These are phyloP conservation scores for Ifrita kowaldi DNA, from an alignment of 2,113 vertebrate species.

Conservation along the genomic window DNA sequence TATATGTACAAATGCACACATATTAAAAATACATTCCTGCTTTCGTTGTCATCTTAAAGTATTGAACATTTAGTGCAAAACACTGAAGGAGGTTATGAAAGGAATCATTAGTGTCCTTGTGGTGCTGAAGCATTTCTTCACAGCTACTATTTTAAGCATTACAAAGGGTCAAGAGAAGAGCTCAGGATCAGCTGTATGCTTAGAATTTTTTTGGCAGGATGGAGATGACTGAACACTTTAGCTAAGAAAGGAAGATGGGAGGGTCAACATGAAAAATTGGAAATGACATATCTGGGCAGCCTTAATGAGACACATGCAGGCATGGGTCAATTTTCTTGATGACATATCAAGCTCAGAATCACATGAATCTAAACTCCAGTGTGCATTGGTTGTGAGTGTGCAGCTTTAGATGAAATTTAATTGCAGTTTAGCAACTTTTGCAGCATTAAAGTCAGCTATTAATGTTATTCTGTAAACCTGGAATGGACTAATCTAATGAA, in stretches of 20 bases:
- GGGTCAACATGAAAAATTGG: slow-evolving; percentile 34
- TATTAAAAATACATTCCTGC: neutral
- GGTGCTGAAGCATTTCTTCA: neutral
- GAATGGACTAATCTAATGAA: neutral
- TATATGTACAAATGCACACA: too few relatives aligned
- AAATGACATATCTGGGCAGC: slow-evolving; percentile 48
- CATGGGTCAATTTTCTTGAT: slow-evolving; percentile 26
- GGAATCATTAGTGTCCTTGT: neutral
- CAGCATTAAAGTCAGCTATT: neutral
- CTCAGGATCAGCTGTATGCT: slow-evolving; percentile 9
- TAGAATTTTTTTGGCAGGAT: slow-evolving; percentile 53
- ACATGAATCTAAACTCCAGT: neutral
- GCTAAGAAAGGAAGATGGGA: slow-evolving; percentile 10
- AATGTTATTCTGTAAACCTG: neutral
- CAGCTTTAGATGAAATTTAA: neutral
- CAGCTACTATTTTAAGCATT: neutral
- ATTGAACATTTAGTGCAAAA: neutral
- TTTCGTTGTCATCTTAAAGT: neutral
- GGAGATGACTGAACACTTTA: slow-evolving; percentile 21
- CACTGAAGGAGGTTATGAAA: neutral
- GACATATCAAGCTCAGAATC: neutral
- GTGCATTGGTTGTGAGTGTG: neutral
- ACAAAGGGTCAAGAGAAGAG: slow-evolving; percentile 2
- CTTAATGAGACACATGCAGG: slow-evolving; percentile 28
- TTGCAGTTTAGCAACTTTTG: neutral